These are phyloP conservation scores for Drosophila subquinaria DNA, from an alignment of 2,888 invertebrate species.

Conservation along the genomic window DNA sequence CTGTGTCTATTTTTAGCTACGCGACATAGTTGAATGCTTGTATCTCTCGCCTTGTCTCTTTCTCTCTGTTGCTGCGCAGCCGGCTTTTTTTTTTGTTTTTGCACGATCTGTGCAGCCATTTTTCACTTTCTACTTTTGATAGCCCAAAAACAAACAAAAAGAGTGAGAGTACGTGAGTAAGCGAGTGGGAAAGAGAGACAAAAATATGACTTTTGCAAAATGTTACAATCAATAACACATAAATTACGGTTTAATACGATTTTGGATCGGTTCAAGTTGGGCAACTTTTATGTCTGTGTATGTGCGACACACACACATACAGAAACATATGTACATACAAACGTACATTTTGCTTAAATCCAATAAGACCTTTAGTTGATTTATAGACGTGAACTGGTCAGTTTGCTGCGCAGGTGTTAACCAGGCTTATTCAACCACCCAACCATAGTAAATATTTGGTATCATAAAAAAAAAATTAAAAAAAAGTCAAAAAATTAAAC, in stretches of 20 bases:
- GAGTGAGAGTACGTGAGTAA: background rate
- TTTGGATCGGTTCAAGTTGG: slow-evolving; percentile 5
- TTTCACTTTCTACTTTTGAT: slow-evolving; percentile 57
- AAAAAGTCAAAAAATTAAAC: background rate
- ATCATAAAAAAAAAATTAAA: background rate
- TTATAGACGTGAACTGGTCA: slow-evolving; percentile 42
- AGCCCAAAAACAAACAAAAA: slow-evolving; percentile 2
- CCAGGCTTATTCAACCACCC: background rate
- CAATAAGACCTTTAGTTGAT: slow-evolving; percentile 56
- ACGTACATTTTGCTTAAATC: background rate
- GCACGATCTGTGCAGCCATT: slow-evolving; percentile 27
- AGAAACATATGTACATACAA: background rate
- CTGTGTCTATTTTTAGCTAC: slow-evolving; percentile 18
- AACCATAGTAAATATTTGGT: background rate
- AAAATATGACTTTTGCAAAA: background rate
- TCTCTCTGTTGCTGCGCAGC: slow-evolving; percentile 35
- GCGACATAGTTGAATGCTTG: background rate
- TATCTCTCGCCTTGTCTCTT: slow-evolving; percentile 4
- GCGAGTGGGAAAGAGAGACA: background rate
- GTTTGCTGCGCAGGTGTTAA: background rate
- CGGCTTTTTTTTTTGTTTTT: slow-evolving; percentile 32
- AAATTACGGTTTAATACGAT: slow-evolving; percentile 8
- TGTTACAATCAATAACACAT: slow-evolving; percentile 15
- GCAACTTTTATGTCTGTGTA: slow-evolving; percentile 1
- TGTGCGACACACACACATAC: background rate